Base-by-base conservation (phyloP, 2,888 invertebrate species). In the Drosophila macrospina region DNA sequence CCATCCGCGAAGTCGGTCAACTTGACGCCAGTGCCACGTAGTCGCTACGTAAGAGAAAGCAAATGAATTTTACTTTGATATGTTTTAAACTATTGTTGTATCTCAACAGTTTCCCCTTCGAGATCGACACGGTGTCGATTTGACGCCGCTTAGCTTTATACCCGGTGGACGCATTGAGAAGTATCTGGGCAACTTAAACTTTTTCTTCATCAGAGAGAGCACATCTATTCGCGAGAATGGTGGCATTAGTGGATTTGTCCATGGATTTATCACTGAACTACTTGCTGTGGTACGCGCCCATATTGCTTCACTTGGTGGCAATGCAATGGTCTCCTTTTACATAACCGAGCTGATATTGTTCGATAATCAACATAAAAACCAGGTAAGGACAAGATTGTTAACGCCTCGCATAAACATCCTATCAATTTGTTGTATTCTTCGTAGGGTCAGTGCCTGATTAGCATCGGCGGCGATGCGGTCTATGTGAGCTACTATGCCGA, bases 321-420 rank as follows among this genome's bases (percentile, higher is more conserved):
- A 99, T 92, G 98, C 98, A 0, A 95, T 99, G 93, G 96, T 98
- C 0, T 97, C 98, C 0, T 98, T 97, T 93, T 97, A 97, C 91
- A 95, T 98, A 94, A 97, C 96, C 8, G 97, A 99, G 92, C 96
- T 98, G 80, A 95, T 98, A 89, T 93, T 99, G 39, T 95, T 97
- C 67, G 97, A 98, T 91, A 98, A 97, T 92, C 96, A 97, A 74
- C 98, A 98, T 91, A 98, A 98, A 93, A 99, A 98, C 93, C 99
- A 99, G 95, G 98, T 98, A 92, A 91, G 41, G 91, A 41, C 6
- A n/a, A n/a, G 4, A 10, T 2, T 24, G 13, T 2, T 10, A n/a
- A n/a, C n/a, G 16, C 28, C 1, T 10, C 13, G 11, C 16, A 30
- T 42, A 1, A 2, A 4, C 6, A 5, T 6, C n/a, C 20, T 5